Evolutionary conservation across 2,797 vertebrate species (phyloP).

Genomic region (Falco berigora): DNA sequence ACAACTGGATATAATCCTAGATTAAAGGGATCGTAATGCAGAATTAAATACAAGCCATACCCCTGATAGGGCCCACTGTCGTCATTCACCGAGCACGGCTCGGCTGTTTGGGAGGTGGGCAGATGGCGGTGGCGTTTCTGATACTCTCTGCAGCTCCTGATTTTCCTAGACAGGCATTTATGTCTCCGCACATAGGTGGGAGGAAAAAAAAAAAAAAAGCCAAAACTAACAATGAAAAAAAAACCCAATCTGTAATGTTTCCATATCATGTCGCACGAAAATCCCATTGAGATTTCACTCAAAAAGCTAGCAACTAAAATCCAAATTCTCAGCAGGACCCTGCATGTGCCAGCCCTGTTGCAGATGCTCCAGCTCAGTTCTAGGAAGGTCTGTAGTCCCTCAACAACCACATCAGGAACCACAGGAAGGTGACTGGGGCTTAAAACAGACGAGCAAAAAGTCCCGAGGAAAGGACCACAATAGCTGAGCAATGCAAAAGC

Average conservation of each 20-base stretch:
- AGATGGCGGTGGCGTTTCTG: background rate
- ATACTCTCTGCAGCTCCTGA: background rate
- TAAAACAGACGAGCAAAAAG: background rate
- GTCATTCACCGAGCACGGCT: background rate
- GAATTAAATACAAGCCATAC: slow-evolving; percentile 38
- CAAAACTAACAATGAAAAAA: background rate
- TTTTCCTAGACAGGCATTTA: slow-evolving; percentile 26
- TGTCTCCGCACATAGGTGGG: background rate
- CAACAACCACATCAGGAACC: accelerated
- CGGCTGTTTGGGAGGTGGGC: background rate
- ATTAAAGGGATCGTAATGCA: slow-evolving; percentile 71
- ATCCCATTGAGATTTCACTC: background rate
- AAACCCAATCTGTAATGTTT: background rate
- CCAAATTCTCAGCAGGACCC: background rate
- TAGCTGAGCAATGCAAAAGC: background rate
- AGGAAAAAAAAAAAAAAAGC: background rate
- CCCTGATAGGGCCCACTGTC: slow-evolving; percentile 12
- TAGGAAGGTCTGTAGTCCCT: background rate
- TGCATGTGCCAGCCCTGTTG: background rate
- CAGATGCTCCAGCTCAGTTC: background rate
- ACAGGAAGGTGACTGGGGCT: background rate
- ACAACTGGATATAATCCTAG: slow-evolving; percentile 81
- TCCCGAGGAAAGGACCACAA: background rate
- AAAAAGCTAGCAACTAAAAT: background rate
- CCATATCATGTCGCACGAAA: background rate